phyloP scores from a whole-genome alignment of 2,113 vertebrate genomes.

The Phyllopteryx taeniolatus region DNA sequence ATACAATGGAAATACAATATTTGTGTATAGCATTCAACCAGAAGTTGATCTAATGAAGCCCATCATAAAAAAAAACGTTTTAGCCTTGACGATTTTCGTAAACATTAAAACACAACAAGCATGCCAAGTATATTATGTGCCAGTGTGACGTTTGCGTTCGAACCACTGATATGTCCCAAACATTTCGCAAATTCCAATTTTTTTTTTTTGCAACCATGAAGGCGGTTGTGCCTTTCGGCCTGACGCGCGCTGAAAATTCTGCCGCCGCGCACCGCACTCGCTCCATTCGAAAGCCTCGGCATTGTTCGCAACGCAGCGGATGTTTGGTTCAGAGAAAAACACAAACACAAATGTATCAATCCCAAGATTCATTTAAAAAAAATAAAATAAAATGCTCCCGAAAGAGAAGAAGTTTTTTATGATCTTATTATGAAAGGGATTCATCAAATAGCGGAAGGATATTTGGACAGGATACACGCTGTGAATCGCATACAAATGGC shows the following conservation, averaged over 20 bases:
- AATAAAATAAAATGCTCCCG: slow-evolving; percentile 35
- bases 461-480: slow-evolving; percentile 39
- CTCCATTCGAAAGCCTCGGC: slow-evolving; percentile 26
- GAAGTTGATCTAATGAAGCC: not conserved
- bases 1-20: not conserved
- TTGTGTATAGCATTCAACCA: not conserved
- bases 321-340: slow-evolving; percentile 47
- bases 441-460: slow-evolving; percentile 57
- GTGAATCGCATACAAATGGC: slow-evolving; percentile 48
- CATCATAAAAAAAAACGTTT: not conserved
- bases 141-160: not conserved
- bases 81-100: not conserved
- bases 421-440: slow-evolving; percentile 61
- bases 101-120: not conserved
- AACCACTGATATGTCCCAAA: not conserved
- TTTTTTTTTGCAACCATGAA: not conserved
- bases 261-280: slow-evolving; percentile 24
- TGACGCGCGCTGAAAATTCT: not conserved
- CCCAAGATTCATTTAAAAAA: slow-evolving; percentile 62
- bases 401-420: slow-evolving; percentile 53
- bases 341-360: slow-evolving; percentile 45
- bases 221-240: not conserved
- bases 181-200: not conserved
- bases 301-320: slow-evolving; percentile 23
- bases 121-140: not conserved